Base-by-base conservation (phyloP, 53 echinoderm and acorn worm genomes). In the Antedon mediterranea region DNA sequence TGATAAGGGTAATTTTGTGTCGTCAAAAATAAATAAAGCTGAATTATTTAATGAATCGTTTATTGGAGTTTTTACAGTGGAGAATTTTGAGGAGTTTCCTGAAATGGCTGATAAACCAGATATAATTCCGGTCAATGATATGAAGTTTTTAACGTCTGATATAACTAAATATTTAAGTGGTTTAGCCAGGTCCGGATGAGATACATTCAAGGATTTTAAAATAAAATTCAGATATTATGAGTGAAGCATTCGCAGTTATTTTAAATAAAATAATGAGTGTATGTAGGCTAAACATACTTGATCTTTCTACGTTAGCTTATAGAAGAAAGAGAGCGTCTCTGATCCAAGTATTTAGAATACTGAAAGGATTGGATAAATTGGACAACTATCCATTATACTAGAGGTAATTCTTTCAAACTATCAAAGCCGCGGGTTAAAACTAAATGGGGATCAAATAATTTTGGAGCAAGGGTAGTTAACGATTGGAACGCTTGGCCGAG, bases 31-130 rank as follows among this genome's bases (percentile, higher is more conserved):
- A 26, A 28, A 76, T 34, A 76, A 76, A 37, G 77, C 77, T 33
- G 77, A 32, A 33, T 34, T 76, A 23, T 37, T 76, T 34, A 76
- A 76, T 23, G 34, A 33, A 33, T 76, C 37, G 20, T 76, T 76
- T 29, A 33, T 11, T 23, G 28, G 34, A 34, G 77, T 57, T 13
- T 57, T 76, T 34, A 37, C 32, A 76, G 33, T 76, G 34, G 26
- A 18, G 2, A 57, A 13, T 2, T 2, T 11, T 57, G 57, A 57
- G 57, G 23, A 57, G 9, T 26, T 76, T 33, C 34, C 34, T 14
- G 34, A 33, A 23, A 34, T 34, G 26, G 34, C 33, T 7, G n/a
- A 32, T 27, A 76, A 33, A 23, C 4, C 34, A 27, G 37, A 26
- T 15, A 23, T 13, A 15, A 34, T 20, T 9, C 28, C 26, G 5